Evolutionary conservation across 2,113 vertebrate species (phyloP), one percentile per base, ranked within the genome.

Genomic region (Acanthisitta chloris): DNA sequence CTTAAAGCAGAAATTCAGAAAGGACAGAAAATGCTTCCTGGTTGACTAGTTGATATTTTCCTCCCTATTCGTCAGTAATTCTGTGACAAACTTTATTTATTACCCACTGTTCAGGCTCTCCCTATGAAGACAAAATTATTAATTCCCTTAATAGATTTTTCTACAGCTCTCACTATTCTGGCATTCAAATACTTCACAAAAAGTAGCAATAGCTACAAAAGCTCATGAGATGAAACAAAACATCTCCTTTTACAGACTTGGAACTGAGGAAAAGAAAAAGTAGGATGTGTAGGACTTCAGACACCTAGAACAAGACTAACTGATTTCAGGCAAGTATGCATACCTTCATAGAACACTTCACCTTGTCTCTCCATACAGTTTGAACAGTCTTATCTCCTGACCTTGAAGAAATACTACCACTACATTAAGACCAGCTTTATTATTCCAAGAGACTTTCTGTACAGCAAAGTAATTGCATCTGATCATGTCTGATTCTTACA

Each of bases 31-130:
- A 45, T 49, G 14, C 5, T 70, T 92, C 51, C 42, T 81, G 9
- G 10, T 78, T 86, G 46, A 62, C 38, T 54, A 66, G 23, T 46
- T 34, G 84, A 18, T 84, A 66, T 86, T 66, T 77, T 86, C 2
- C 26, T 91, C 92, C 29, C 9, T 73, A 38, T 45, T 74, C 43
- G 62, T 46, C 42, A 46, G 8, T 67, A 7, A 71, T 81, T 86
- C 87, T 87, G 21, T 46, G 45, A 87, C 9, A 87, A 40, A 62
- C 33, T 81, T 91, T 89, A 78, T 92, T 88, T 86, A 28, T 17
- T 67, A 71, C 15, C 14, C 71, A 33, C 20, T 66, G 20, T 74
- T 84, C 46, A 54, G 5, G 12, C 8, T 54, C 24, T 62, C 3
- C 8, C 8, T 25, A 13, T 49, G 25, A 93, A 79, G 29, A 72